Evolutionary conservation across 2,888 invertebrate species (phyloP).

Genomic region (Teleogryllus oceanicus): DNA sequence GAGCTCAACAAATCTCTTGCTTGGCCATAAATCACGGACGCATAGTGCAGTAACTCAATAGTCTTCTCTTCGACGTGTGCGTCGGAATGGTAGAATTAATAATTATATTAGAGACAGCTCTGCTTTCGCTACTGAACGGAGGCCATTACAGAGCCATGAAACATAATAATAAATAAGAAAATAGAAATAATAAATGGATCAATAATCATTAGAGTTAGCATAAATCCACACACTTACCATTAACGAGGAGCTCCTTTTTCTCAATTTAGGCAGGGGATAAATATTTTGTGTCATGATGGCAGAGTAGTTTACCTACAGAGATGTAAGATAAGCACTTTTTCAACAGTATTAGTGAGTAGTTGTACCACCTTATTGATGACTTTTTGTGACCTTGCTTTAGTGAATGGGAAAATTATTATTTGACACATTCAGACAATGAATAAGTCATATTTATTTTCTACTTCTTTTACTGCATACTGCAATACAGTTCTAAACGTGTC

Average conservation of each 20-base stretch:
- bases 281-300: background rate
- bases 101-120: constrained; percentile 5
- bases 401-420: too few relatives aligned
- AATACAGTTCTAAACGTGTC: too few relatives aligned
- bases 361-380: too few relatives aligned
- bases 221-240: background rate
- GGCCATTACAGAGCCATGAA: background rate
- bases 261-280: background rate
- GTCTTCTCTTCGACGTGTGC: background rate
- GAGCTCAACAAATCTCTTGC: background rate
- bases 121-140: background rate
- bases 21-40: background rate
- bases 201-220: background rate
- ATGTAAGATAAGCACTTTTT: background rate
- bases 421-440: too few relatives aligned
- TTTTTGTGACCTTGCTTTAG: too few relatives aligned
- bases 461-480: too few relatives aligned
- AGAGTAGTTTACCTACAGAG: background rate
- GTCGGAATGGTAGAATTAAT: background rate
- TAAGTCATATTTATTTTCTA: too few relatives aligned
- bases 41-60: background rate
- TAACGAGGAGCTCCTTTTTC: background rate
- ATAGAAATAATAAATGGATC: background rate
- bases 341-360: too few relatives aligned
- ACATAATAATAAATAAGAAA: background rate